Evolutionary conservation across 1,140 invertebrate genomes (phyloP).

Genomic region (Pseudachorutes palmiensis): DNA sequence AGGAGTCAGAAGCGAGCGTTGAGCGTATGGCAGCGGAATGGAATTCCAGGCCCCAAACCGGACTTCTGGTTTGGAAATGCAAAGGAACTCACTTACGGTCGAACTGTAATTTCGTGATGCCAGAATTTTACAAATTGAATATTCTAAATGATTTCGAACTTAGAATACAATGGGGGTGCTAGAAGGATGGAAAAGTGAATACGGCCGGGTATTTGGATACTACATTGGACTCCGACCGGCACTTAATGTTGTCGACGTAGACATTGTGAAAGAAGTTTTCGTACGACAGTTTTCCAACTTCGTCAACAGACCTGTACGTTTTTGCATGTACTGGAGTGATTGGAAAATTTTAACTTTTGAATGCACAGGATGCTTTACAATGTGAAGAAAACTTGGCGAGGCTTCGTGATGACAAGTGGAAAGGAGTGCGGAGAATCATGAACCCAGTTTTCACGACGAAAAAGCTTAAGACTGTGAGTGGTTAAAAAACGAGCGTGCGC

Average conservation of each 20-base stretch:
- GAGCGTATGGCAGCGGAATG: conserved; percentile 31
- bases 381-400: conserved; percentile 34
- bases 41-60: conserved; percentile 30
- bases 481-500: background rate
- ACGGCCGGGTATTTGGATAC: conserved; percentile 37
- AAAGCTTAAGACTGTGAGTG: conserved; percentile 31
- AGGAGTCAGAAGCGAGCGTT: conserved; percentile 34
- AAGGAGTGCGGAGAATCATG: conserved; percentile 30
- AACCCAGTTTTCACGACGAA: conserved; percentile 36
- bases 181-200: conserved; percentile 27
- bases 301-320: conserved; percentile 39
- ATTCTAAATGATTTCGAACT: background rate
- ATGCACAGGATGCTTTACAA: background rate
- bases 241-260: conserved; percentile 40
- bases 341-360: conserved; percentile 2
- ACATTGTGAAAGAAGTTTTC: conserved; percentile 41
- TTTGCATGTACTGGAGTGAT: too few relatives aligned
- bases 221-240: conserved; percentile 41
- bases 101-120: conserved; percentile 21
- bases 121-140: background rate
- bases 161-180: conserved; percentile 28
- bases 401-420: conserved; percentile 34
- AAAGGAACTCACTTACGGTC: conserved; percentile 34
- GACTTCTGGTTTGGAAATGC: conserved; percentile 37
- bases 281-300: conserved; percentile 43